Conservation (phyloP, 2,113 vertebrate genomes). For the Lophochroa leadbeateri region DNA sequence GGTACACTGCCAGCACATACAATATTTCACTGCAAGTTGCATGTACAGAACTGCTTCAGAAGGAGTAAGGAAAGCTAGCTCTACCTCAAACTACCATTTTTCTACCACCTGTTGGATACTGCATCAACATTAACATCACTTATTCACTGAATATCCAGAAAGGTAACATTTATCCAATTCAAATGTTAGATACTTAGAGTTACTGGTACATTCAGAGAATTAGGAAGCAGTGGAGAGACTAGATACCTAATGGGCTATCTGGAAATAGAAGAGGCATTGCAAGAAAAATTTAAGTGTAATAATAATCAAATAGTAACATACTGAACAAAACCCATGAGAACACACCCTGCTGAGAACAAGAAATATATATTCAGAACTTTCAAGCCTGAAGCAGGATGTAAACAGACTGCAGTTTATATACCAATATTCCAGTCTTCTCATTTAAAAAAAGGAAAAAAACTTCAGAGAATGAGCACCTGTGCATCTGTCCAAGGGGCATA, state of each 20-base stretch:
- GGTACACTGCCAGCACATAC: neutral
- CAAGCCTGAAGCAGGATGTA: neutral
- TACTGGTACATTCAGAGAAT: neutral
- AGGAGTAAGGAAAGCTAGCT: neutral
- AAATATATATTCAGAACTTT: neutral
- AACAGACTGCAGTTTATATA: conserved; percentile 22
- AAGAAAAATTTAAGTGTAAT: neutral
- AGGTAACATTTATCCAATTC: neutral
- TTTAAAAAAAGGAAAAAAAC: neutral
- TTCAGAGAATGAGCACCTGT: conserved; percentile 53
- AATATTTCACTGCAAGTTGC: neutral
- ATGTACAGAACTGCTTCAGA: neutral
- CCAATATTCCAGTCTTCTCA: conserved; percentile 29
- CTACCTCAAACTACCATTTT: neutral
- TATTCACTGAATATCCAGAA: neutral
- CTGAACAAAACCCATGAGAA: neutral
- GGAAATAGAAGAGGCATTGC: neutral
- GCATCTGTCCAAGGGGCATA: conserved; percentile 67
- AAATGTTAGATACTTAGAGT: fast-evolving
- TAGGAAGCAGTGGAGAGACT: neutral
- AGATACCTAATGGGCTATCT: neutral
- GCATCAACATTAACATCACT: neutral
- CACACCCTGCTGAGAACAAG: neutral
- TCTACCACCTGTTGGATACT: neutral
- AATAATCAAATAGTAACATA: neutral